Evolutionary conservation across 2,113 vertebrate species (phyloP).

Genomic region (Prunella himalayana): DNA sequence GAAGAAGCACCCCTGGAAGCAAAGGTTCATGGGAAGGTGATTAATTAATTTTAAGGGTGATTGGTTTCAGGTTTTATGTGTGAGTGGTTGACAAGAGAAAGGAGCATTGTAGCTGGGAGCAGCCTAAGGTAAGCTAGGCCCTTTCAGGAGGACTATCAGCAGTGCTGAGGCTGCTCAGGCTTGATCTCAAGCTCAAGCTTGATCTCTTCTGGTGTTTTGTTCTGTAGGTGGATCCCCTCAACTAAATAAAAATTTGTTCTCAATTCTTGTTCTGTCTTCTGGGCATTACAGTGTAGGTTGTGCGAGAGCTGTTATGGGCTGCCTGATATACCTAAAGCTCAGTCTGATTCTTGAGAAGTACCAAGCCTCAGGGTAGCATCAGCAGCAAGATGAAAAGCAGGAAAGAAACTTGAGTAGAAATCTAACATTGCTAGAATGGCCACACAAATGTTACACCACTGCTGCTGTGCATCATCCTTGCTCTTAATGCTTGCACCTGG

Average conservation of each 20-base stretch:
- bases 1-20: background rate
- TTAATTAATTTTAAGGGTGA: background rate
- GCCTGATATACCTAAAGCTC: background rate
- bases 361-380: background rate
- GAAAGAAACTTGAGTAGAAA: background rate
- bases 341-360: background rate
- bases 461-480: background rate
- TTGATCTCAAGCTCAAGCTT: too few relatives aligned
- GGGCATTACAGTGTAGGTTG: accelerated
- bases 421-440: background rate
- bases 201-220: accelerated
- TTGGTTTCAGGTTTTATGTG: background rate
- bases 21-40: background rate
- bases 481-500: background rate
- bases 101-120: background rate
- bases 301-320: background rate
- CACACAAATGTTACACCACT: background rate
- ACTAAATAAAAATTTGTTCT: background rate
- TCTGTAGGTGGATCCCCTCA: background rate
- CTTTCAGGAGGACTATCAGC: background rate
- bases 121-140: accelerated
- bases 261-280: background rate
- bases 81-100: background rate
- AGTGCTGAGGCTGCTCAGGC: background rate
- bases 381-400: background rate